Conservation (phyloP, 2,888 invertebrate species). For the Hyposoter didymator region DNA sequence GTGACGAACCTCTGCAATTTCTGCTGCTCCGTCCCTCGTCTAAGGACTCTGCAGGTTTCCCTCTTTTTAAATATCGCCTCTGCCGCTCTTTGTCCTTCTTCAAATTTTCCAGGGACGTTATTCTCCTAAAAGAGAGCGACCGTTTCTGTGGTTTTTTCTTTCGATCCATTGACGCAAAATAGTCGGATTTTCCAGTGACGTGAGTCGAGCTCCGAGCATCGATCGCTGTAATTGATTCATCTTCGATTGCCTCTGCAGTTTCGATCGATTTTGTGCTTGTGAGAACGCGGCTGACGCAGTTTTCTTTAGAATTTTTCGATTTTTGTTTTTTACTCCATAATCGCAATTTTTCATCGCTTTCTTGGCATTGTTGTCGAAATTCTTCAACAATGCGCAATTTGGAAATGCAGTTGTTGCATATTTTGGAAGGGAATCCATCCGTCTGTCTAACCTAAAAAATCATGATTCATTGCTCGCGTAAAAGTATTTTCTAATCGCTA, state of each 20-base stretch:
- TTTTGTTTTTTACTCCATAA: constrained; percentile 69
- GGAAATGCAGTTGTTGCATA: constrained; percentile 75
- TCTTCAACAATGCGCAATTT: constrained; percentile 75
- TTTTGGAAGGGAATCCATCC: constrained; percentile 77
- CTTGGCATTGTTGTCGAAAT: constrained; percentile 77
- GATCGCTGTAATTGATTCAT: not conserved
- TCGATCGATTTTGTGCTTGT: not conserved
- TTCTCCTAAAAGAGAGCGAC: constrained; percentile 75
- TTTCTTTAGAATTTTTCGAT: not conserved
- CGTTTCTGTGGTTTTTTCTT: constrained; percentile 73
- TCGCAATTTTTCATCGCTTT: constrained; percentile 74
- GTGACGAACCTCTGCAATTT: not conserved
- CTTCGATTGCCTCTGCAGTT: not conserved
- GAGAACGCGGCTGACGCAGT: not conserved
- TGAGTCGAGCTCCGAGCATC: not conserved
- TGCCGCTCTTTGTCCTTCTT: constrained; percentile 78
- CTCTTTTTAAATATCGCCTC: constrained; percentile 78
- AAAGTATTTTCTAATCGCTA: not conserved
- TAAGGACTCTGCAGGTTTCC: constrained; percentile 64
- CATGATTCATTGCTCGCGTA: not conserved
- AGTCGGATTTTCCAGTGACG: constrained; percentile 6
- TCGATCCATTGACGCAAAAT: constrained; percentile 25
- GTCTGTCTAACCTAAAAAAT: constrained; percentile 72
- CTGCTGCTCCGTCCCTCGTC: constrained; percentile 62
- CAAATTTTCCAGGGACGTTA: constrained; percentile 79